Conservation (phyloP, 1,140 invertebrate species). For the Drosophila ercepeae region DNA sequence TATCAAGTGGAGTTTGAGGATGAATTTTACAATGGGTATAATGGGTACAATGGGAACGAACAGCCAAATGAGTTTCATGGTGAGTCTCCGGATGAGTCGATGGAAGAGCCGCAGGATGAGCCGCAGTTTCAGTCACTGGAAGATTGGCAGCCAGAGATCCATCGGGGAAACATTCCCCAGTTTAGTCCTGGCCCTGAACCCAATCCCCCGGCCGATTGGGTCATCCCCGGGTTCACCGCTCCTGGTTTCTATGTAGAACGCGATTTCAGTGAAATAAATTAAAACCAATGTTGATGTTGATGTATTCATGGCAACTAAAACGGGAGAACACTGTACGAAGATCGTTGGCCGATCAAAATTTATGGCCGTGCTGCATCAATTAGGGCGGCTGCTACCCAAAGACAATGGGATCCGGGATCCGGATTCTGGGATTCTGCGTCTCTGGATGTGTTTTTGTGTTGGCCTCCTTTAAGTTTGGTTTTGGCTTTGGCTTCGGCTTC, state of each 20-base stretch:
- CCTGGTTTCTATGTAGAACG: no score
- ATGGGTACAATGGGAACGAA: neutral
- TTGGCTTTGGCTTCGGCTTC: no score
- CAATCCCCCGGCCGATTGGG: neutral
- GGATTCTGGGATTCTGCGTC: conserved; percentile 1
- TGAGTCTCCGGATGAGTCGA: no score
- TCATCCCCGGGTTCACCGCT: no score
- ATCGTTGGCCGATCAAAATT: conserved; percentile 60
- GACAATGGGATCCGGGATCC: conserved; percentile 46
- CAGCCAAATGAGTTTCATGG: no score
- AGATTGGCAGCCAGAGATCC: neutral
- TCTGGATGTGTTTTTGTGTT: conserved; percentile 16
- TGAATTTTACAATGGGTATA: no score
- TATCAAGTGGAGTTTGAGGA: neutral
- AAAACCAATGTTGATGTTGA: conserved; percentile 27
- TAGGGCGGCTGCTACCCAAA: conserved; percentile 70
- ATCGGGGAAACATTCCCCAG: neutral
- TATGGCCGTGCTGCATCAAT: conserved; percentile 78
- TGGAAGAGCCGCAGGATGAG: neutral
- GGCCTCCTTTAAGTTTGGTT: neutral
- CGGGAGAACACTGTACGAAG: conserved; percentile 10
- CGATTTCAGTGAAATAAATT: no score
- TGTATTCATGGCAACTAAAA: conserved; percentile 66
- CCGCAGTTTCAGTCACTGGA: no score
- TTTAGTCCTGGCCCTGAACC: neutral